Percentiles rank a stretch among this genome's conserved stretches.
These are phyloP conservation scores for Aurelia aurita DNA, from an alignment of 30 jellyfish, hydroid and myxozoan genomes.

Conservation along the genomic window DNA sequence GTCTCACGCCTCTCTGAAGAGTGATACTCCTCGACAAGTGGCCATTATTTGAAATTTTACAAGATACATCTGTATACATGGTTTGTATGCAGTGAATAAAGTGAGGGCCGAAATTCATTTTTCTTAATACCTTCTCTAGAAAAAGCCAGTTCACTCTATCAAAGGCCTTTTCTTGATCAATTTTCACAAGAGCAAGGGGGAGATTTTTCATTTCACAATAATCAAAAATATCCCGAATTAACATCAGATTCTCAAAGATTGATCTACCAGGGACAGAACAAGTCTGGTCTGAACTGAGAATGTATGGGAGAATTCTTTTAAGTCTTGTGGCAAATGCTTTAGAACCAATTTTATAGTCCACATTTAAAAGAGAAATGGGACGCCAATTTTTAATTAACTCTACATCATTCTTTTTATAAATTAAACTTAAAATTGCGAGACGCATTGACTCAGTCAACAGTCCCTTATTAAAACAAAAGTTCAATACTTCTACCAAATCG, in stretches of 20 bases:
- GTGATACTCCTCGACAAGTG: neutral
- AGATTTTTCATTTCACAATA: constrained; percentile 31
- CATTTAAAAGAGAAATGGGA: constrained; percentile 44
- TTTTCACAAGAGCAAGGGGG: neutral
- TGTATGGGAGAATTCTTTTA: neutral
- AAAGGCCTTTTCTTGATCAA: constrained; percentile 45
- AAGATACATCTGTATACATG: neutral
- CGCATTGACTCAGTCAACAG: no score
- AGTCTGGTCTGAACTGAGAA: constrained; percentile 41
- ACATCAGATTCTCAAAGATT: no score
- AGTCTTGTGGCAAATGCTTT: constrained; percentile 46
- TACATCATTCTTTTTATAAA: constrained; percentile 20
- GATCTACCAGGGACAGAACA: constrained; percentile 43
- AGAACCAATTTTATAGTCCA: constrained; percentile 29
- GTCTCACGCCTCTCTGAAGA: neutral
- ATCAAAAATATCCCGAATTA: no score
- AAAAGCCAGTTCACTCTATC: constrained; percentile 11
- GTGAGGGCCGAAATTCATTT: constrained; percentile 31
- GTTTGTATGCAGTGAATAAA: constrained; percentile 1
- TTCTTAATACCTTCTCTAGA: neutral
- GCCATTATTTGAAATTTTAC: constrained; percentile 36
- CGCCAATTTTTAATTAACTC: constrained; percentile 26
- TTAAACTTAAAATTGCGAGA: no score
- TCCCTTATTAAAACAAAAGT: neutral
- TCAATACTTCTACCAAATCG: neutral